phyloP scores from a whole-genome alignment of 2,888 invertebrate genomes.

The Drosophila kambysellisi region DNA sequence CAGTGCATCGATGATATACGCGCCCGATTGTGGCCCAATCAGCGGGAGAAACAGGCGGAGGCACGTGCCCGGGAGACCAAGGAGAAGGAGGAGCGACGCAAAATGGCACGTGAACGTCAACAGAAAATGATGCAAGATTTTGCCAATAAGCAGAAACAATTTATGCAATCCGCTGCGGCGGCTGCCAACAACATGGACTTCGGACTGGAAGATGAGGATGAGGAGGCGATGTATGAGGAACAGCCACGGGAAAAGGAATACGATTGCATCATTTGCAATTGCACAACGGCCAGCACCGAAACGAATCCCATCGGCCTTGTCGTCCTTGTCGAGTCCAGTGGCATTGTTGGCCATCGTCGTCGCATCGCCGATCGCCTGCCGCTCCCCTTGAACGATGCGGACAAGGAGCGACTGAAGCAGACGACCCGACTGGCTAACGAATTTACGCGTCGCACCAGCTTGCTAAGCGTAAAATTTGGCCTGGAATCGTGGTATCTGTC shows the following conservation, averaged over 20 bases:
- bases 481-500: slow-evolving; percentile 92
- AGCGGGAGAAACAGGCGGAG: slow-evolving; percentile 92
- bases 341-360: slow-evolving; percentile 93
- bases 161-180: slow-evolving; percentile 90
- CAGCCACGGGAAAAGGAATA: slow-evolving; percentile 90
- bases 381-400: slow-evolving; percentile 89
- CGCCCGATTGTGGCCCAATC: slow-evolving; percentile 92
- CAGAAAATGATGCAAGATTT: slow-evolving; percentile 97
- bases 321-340: slow-evolving; percentile 93
- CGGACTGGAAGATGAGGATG: slow-evolving; percentile 85
- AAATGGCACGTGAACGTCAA: slow-evolving; percentile 94
- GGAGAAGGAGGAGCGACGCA: slow-evolving; percentile 93
- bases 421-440: slow-evolving; percentile 90
- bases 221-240: slow-evolving; percentile 87
- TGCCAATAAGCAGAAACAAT: slow-evolving; percentile 95
- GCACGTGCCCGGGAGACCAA: slow-evolving; percentile 88
- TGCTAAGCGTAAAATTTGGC: slow-evolving; percentile 91
- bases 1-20: slow-evolving; percentile 90
- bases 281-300: slow-evolving; percentile 93
- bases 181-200: slow-evolving; percentile 87
- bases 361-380: slow-evolving; percentile 83
- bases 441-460: slow-evolving; percentile 91
- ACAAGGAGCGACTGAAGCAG: slow-evolving; percentile 86
- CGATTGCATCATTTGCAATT: slow-evolving; percentile 98
- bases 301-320: slow-evolving; percentile 95